Evolutionary conservation across 2,113 vertebrate genomes (phyloP).

Genomic region (Myiozetetes cayanensis): DNA sequence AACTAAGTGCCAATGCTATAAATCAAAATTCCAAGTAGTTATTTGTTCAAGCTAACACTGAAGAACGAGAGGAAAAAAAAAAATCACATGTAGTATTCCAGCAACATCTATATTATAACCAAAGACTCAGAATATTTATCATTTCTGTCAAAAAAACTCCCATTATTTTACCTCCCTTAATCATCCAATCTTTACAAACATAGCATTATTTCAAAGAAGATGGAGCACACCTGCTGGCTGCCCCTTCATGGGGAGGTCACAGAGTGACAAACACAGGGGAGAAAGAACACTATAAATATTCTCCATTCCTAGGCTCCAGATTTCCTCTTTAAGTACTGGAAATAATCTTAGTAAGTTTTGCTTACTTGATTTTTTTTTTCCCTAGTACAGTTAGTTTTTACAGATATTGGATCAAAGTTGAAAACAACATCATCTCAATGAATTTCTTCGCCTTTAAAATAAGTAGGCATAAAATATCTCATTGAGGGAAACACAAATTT

Average conservation of each 20-base stretch:
- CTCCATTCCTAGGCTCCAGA: neutral
- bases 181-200: neutral
- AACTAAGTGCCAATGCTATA: neutral
- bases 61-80: neutral
- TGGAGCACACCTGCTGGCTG: neutral
- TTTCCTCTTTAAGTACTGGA: neutral
- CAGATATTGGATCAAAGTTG: neutral
- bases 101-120: neutral
- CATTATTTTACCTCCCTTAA: neutral
- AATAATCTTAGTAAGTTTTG: neutral
- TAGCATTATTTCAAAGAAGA: neutral
- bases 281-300: neutral
- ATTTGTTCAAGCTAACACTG: neutral
- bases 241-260: neutral
- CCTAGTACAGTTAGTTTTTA: neutral
- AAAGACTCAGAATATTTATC: neutral
- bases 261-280: neutral
- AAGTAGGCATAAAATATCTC: neutral
- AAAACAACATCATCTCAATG: neutral
- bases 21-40: neutral
- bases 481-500: neutral
- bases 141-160: neutral
- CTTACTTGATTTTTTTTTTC: neutral
- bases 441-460: neutral
- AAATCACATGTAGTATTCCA: accelerated